Evolutionary conservation across 2,888 invertebrate species (phyloP), one percentile per base, ranked within the genome.

Genomic region (Sceliomorpha sp.): DNA sequence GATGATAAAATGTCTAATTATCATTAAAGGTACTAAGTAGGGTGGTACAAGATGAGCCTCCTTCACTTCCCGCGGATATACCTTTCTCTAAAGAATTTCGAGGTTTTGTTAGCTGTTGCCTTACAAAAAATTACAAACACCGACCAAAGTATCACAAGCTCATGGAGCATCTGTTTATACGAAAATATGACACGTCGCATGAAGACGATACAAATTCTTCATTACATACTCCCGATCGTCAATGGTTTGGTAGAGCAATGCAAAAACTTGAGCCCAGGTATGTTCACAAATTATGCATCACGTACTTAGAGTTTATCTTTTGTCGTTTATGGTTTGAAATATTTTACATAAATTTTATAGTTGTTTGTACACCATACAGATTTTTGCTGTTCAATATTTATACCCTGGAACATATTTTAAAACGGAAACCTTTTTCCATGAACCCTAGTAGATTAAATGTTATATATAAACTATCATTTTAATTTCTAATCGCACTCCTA

Each of bases 141-240:
- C 92, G 98, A 80, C 98, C 98, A 69, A 98, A 98, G 89, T 98
- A 98, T 90, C 94, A 92, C 73, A 94, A 95, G 87, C 91, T 98
- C 8, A 91, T 98, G 86, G 94, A 95, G 75, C 96, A 97, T 85
- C 91, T 94, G 12, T 98, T 98, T 89, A 95, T 98, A 50, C 94
- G 93, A 88, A 92, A 92, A 77, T 95, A 96, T 64, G 94, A 95
- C 76, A 45, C 55, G 14, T 69, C 71, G 15, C 77, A 81, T 58
- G 80, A 79, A 34, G 80, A 76, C 5, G 78, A 71, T 27, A 76
- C 73, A 15, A 78, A 82, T 68, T 77, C 79, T 10, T 73, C 82
- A 7, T 59, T 82, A 48, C 72, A 81, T 32, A 81, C 76, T 55
- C 77, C 85, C 50, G 81, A 84, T 45, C 84, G 78, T 66, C 86